These are phyloP conservation scores for Pemphredon lugubris DNA, from an alignment of 2,888 invertebrate genomes.

Conservation along the genomic window DNA sequence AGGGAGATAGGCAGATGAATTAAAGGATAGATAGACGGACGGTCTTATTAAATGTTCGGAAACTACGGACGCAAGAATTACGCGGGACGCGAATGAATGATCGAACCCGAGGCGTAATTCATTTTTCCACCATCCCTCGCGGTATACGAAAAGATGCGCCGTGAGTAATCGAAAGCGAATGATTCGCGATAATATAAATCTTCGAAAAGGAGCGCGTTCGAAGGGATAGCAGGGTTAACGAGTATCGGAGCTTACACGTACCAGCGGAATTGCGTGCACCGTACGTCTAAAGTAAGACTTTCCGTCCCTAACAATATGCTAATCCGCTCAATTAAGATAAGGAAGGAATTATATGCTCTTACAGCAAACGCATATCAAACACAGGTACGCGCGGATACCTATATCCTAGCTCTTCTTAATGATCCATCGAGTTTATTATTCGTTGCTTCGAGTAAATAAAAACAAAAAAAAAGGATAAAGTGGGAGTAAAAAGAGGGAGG, in stretches of 20 bases:
- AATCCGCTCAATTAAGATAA: slow-evolving; percentile 59
- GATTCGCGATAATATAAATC: background rate
- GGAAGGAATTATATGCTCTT: slow-evolving; percentile 51
- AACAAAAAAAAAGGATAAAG: too few relatives aligned
- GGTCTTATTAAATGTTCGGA: slow-evolving; percentile 32
- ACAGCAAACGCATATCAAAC: slow-evolving; percentile 47
- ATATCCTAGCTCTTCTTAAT: slow-evolving; percentile 2
- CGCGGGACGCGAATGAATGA: background rate
- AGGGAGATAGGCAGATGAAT: slow-evolving; percentile 16
- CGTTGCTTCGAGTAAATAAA: slow-evolving; percentile 3
- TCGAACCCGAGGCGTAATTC: slow-evolving; percentile 23
- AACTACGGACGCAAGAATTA: slow-evolving; percentile 6
- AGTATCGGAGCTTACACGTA: background rate
- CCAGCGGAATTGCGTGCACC: slow-evolving; percentile 39
- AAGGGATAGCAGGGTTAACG: background rate
- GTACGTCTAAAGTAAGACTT: slow-evolving; percentile 28
- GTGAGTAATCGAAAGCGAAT: background rate
- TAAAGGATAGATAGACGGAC: slow-evolving; percentile 25
- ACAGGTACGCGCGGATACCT: slow-evolving; percentile 19
- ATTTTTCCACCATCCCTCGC: too few relatives aligned
- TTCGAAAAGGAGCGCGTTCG: background rate
- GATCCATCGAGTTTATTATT: slow-evolving; percentile 33
- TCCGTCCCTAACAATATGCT: slow-evolving; percentile 46
- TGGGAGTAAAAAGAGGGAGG: background rate
- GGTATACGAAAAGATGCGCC: slow-evolving; percentile 7